Percentiles rank a stretch among this genome's conserved stretches.
phyloP scores from a whole-genome alignment of 2,113 vertebrate species.

The Rousettus leschenaultii region DNA sequence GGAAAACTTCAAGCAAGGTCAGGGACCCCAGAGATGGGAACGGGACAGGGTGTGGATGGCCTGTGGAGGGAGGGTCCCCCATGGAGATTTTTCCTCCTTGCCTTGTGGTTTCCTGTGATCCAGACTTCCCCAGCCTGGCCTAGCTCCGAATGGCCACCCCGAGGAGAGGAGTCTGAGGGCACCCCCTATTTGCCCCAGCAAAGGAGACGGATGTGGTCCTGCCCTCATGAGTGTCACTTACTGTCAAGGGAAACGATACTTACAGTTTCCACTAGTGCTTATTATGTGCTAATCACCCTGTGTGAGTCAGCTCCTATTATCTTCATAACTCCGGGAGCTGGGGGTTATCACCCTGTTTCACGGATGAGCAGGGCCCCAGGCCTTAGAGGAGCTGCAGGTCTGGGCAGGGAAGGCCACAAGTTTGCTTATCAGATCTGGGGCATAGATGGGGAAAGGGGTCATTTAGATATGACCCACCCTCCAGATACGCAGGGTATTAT shows the following conservation, averaged over 20 bases:
- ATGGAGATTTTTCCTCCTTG: not conserved
- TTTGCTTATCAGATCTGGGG: not conserved
- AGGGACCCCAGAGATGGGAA: not conserved
- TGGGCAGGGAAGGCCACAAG: not conserved
- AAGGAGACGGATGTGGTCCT: not conserved
- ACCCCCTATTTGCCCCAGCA: not conserved
- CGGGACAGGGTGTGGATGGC: fast-evolving
- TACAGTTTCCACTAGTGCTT: not conserved
- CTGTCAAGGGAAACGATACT: not conserved
- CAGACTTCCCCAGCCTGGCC: not conserved
- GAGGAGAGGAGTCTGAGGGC: not conserved
- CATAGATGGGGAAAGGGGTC: not conserved
- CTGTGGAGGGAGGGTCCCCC: not conserved
- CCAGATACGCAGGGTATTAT: not conserved
- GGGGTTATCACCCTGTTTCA: not conserved
- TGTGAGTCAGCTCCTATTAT: not conserved
- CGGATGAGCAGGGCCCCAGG: not conserved
- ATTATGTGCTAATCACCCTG: not conserved
- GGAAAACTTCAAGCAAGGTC: slow-evolving; percentile 98
- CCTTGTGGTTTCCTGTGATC: not conserved
- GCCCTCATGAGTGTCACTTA: not conserved
- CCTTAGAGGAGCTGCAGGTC: not conserved
- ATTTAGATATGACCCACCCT: not conserved
- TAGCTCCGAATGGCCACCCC: not conserved
- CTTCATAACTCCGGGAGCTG: not conserved